Evolutionary conservation across 2,113 vertebrate genomes (phyloP).

Genomic region (Hyperopisus bebe): DNA sequence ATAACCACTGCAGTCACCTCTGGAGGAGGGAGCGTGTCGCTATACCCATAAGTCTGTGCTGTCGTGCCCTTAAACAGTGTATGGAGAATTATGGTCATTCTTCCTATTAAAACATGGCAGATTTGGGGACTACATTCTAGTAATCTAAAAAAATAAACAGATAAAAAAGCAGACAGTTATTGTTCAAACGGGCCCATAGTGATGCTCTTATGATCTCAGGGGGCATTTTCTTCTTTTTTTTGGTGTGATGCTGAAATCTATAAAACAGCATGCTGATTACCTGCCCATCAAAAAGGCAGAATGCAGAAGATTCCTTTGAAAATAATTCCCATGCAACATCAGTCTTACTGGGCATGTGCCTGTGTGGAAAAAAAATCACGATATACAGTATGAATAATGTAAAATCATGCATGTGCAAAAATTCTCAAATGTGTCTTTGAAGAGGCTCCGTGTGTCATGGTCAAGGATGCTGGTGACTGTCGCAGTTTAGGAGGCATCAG

Average conservation of each 20-base stretch:
- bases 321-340: background rate
- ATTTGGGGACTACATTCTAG: background rate
- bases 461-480: background rate
- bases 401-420: background rate
- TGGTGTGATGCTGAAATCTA: background rate
- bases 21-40: background rate
- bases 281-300: background rate
- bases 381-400: background rate
- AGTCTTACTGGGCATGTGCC: background rate
- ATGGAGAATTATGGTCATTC: background rate
- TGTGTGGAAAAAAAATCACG: background rate
- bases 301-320: background rate
- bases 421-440: background rate
- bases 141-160: background rate
- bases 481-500: background rate
- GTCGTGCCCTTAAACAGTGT: background rate
- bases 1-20: conserved; percentile 10
- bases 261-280: background rate
- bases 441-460: background rate
- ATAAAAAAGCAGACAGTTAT: background rate
- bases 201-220: background rate
- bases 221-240: background rate
- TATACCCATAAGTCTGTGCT: background rate
- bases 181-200: background rate
- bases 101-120: background rate